phyloP scores from a whole-genome alignment of 2,797 vertebrate species.

The Halcyon badia region DNA sequence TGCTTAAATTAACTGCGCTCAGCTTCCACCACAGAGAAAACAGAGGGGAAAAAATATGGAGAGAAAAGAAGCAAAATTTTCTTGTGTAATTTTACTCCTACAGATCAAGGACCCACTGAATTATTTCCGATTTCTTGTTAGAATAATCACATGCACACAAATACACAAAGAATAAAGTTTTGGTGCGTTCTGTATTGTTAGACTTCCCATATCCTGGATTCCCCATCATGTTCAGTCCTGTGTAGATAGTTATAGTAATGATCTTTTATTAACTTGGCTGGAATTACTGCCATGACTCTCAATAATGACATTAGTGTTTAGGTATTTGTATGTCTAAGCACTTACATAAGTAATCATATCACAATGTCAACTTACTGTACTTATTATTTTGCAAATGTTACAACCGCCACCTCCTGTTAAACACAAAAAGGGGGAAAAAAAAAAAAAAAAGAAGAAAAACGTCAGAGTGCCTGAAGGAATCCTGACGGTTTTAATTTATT shows the following conservation, averaged over 20 bases:
- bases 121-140: conserved; percentile 4
- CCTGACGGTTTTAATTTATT: conserved; percentile 55
- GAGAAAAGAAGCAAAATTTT: background rate
- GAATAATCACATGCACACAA: background rate
- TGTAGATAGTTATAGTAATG: conserved; percentile 63
- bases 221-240: conserved; percentile 82
- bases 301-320: conserved; percentile 67
- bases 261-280: conserved; percentile 75
- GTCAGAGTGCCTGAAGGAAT: conserved; percentile 56
- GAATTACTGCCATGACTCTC: conserved; percentile 72
- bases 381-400: conserved; percentile 76
- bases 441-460: background rate
- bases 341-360: conserved; percentile 72
- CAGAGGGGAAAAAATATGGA: accelerated
- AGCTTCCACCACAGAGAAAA: background rate
- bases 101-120: background rate
- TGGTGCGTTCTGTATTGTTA: conserved; percentile 52
- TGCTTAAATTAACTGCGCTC: conserved; percentile 14
- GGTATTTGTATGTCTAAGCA: conserved; percentile 68
- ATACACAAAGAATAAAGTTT: conserved; percentile 51
- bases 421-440: conserved; percentile 40
- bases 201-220: conserved; percentile 70
- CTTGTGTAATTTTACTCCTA: background rate
- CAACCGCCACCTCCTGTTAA: conserved; percentile 69
- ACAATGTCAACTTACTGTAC: conserved; percentile 56